Conservation (phyloP, 2,113 vertebrate genomes). For the Phrynocephalus versicolor region DNA sequence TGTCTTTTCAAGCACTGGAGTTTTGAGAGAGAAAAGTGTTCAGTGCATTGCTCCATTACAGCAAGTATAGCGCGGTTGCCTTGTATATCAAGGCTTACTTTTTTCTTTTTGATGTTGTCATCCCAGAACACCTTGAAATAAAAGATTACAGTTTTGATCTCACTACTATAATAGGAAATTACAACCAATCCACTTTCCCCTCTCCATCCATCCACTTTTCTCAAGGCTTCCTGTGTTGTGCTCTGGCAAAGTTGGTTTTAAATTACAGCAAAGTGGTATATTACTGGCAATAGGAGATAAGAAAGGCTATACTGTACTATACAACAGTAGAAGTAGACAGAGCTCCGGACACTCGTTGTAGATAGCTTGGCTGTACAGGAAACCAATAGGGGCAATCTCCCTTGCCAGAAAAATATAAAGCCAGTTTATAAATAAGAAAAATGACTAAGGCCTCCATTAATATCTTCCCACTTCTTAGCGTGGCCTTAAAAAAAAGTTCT, state of each 20-base stretch:
- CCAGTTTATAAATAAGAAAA: background rate
- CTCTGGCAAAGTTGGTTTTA: conserved; percentile 38
- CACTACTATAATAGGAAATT: accelerated
- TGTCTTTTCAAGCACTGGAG: background rate
- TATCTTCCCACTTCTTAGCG: background rate
- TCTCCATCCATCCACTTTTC: conserved; percentile 59
- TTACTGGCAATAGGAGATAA: conserved; percentile 51
- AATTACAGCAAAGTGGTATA: conserved; percentile 31
- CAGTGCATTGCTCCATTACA: background rate
- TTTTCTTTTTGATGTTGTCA: background rate
- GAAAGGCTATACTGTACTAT: conserved; percentile 25
- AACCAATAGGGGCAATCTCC: background rate
- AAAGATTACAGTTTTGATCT: conserved; percentile 27
- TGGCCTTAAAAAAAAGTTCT: background rate
- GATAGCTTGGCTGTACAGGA: background rate
- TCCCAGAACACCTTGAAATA: conserved; percentile 16
- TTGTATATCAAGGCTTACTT: conserved; percentile 20
- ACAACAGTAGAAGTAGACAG: background rate
- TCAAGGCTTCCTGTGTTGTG: conserved; percentile 29
- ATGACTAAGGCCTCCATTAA: accelerated
- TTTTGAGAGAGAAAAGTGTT: background rate
- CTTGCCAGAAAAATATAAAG: background rate
- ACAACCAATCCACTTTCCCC: conserved; percentile 47
- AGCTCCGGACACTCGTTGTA: background rate
- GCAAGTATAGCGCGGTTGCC: background rate